Evolutionary conservation across 2,888 invertebrate species (phyloP).

Genomic region (Eucriotettix oculatus): DNA sequence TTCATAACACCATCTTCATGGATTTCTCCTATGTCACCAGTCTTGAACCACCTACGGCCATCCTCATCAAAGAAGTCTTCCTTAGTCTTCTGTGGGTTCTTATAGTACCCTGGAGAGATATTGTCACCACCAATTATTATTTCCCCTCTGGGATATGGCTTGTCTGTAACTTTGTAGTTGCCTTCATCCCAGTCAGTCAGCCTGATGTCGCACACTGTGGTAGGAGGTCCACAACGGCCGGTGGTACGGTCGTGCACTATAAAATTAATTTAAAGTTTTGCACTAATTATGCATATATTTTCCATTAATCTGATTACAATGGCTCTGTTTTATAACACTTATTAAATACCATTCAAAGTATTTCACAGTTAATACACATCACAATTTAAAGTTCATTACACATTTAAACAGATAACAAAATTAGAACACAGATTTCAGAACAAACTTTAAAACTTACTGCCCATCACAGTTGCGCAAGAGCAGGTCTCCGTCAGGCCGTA

Average conservation of each 20-base stretch:
- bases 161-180: constrained; percentile 72
- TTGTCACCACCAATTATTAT: constrained; percentile 77
- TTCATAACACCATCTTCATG: constrained; percentile 86
- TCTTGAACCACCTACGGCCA: constrained; percentile 82
- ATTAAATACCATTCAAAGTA: background rate
- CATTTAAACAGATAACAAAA: background rate
- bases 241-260: constrained; percentile 44
- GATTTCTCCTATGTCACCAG: constrained; percentile 92
- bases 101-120: constrained; percentile 88
- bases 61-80: constrained; percentile 76
- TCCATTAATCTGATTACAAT: too few relatives aligned
- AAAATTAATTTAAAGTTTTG: constrained; percentile 14
- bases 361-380: background rate
- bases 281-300: background rate
- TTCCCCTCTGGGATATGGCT: constrained; percentile 73
- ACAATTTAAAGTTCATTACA: background rate
- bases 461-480: constrained; percentile 79
- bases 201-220: constrained; percentile 67
- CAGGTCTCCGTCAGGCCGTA: constrained; percentile 97
- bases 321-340: background rate
- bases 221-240: constrained; percentile 79
- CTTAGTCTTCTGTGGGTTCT: constrained; percentile 68
- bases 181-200: constrained; percentile 92
- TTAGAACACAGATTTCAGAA: constrained; percentile 1
- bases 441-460: constrained; percentile 30